A percentile compares a stretch with the other conserved stretches of the same genome.
phyloP scores from a whole-genome alignment of 2,888 invertebrate species.

The Apotomis capreana region DNA sequence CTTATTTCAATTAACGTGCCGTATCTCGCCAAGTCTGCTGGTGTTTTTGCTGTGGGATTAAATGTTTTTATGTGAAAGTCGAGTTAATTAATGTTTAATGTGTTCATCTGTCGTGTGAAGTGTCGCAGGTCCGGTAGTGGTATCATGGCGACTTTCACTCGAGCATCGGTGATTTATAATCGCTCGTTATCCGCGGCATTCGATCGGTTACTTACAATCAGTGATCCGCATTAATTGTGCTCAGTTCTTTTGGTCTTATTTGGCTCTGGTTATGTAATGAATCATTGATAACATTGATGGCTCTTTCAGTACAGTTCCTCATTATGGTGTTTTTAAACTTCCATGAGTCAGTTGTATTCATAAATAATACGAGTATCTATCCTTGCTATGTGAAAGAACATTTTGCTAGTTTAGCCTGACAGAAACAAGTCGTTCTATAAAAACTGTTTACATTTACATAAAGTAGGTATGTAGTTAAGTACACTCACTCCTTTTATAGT shows the following conservation, averaged over 20 bases:
- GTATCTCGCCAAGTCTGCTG: slow-evolving; percentile 45
- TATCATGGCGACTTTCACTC: slow-evolving; percentile 74
- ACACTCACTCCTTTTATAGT: slow-evolving; percentile 25
- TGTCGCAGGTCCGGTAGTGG: slow-evolving; percentile 64
- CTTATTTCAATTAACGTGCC: slow-evolving; percentile 43
- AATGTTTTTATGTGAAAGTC: slow-evolving; percentile 65
- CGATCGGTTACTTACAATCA: slow-evolving; percentile 62
- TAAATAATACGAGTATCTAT: too few relatives aligned
- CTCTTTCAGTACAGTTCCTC: background rate
- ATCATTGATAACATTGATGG: background rate
- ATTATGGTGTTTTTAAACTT: background rate
- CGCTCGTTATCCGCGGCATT: slow-evolving; percentile 66
- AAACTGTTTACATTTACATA: slow-evolving; percentile 21
- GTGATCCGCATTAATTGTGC: slow-evolving; percentile 51
- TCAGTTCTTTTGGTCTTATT: slow-evolving; percentile 45
- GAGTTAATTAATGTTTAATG: slow-evolving; percentile 62
- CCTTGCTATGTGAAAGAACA: background rate
- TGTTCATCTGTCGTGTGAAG: slow-evolving; percentile 60
- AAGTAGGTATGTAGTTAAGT: slow-evolving; percentile 5
- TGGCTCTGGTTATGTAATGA: slow-evolving; percentile 18
- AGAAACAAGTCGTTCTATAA: slow-evolving; percentile 6
- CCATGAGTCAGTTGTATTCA: background rate
- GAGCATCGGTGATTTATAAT: slow-evolving; percentile 67
- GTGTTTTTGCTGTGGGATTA: slow-evolving; percentile 42
- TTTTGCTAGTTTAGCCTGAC: background rate